Base-by-base conservation (phyloP, 2,113 vertebrate species). In the Chaetodon trifascialis region DNA sequence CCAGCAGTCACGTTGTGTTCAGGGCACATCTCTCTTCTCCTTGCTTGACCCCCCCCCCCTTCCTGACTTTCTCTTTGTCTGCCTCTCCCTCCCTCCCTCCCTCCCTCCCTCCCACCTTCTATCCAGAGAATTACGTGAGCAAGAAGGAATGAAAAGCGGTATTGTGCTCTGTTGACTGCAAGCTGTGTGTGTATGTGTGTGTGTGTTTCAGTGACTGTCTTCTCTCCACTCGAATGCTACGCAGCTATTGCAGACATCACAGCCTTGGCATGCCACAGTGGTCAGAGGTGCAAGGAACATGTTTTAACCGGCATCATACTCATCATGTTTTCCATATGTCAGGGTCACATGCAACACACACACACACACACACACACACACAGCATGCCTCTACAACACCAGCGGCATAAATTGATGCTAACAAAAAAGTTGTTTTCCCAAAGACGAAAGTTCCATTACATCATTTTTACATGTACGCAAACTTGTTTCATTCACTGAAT, bases 111-210 rank as follows among this genome's bases (percentile, higher is more conserved):
- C 82, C 88, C 78, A 89, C 78, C 25, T 76, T 78, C 83, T 79
- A 83, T 71, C 83, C 86, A 69, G 60, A 80, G 88, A 90, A 89
- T 91, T 88, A 89, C 76, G 78, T 84, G 81, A 83, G 90, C 82
- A 82, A 74, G 66, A 62, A 91, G 77, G 75, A 89, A 92, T 91
- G 90, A 94, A 94, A 91, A 91, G 93, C 85, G 69, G 86, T 86
- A 92, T 93, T 93, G 91, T 92, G 67, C 76, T 88, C 76, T 23
- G 62, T 54, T 92, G 76, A 92, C 89, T 89, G 74, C 64, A 49
- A 91, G 77, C 82, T 81, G 52, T 87, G 84, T 88, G 62, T 85
- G 84, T 52, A 56, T 85, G 84, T 80, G 51, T 86, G 84, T 88
- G 62, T 85, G 84, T 76, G 78, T 82, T 47, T 65, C 19, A 42